Evolutionary conservation across 2,888 invertebrate genomes (phyloP).

Genomic region (Himalopsyche tibetana): DNA sequence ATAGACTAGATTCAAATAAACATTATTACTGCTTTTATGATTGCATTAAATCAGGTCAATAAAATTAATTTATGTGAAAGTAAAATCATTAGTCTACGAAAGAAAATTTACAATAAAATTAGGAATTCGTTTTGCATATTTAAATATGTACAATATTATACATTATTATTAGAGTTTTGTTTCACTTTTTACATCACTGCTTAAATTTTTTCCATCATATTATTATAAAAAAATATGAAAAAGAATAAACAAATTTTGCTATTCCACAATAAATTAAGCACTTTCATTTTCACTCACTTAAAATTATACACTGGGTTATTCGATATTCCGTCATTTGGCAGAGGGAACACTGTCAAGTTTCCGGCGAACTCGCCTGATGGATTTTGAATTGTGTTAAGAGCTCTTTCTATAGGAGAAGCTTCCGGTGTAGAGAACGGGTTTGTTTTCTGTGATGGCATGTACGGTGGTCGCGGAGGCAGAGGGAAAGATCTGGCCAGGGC

Average conservation of each 20-base stretch:
- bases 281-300: background rate
- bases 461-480: constrained; percentile 49
- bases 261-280: constrained; percentile 35
- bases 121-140: constrained; percentile 35
- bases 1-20: constrained; percentile 62
- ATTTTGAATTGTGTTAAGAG: constrained; percentile 4
- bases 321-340: constrained; percentile 46
- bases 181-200: constrained; percentile 41
- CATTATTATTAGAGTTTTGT: constrained; percentile 39
- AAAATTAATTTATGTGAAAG: constrained; percentile 41
- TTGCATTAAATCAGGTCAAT: constrained; percentile 48
- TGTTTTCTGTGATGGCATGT: background rate
- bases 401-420: constrained; percentile 3
- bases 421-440: constrained; percentile 27
- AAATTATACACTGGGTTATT: constrained; percentile 39
- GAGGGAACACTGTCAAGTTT: constrained; percentile 58
- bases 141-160: constrained; percentile 41
- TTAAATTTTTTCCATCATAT: constrained; percentile 6
- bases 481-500: constrained; percentile 49
- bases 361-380: constrained; percentile 28
- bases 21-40: constrained; percentile 51
- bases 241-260: background rate
- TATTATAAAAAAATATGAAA: background rate
- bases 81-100: constrained; percentile 31
- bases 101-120: constrained; percentile 27